These are phyloP conservation scores for Pogonomyrmex californicus DNA, from an alignment of 1,140 invertebrate genomes.

Conservation along the genomic window DNA sequence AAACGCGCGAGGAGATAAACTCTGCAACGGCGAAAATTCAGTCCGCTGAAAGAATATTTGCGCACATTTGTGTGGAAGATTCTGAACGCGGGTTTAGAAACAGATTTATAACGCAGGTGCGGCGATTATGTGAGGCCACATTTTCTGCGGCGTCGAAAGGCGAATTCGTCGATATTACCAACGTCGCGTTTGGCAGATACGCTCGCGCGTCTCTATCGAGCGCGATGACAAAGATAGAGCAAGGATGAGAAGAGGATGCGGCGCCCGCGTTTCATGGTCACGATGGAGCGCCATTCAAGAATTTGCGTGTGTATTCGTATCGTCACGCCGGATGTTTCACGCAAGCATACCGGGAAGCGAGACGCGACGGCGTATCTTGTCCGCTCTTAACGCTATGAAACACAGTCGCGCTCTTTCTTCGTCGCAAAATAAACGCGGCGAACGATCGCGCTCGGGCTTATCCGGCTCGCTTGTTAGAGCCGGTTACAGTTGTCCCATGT, in stretches of 20 bases:
- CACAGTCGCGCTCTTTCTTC: constrained; percentile 26
- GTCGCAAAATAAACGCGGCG: constrained; percentile 8
- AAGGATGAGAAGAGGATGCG: constrained; percentile 18
- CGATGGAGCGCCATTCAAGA: constrained; percentile 62
- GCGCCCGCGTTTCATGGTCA: constrained; percentile 11
- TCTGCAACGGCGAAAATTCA: neutral
- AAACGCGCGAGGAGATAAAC: neutral
- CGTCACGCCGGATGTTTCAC: constrained; percentile 54
- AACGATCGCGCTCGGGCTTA: constrained; percentile 25
- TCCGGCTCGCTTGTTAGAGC: neutral
- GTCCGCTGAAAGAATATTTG: neutral
- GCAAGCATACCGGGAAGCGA: constrained; percentile 57
- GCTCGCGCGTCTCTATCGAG: constrained; percentile 9
- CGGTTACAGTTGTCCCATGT: neutral
- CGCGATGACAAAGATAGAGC: constrained; percentile 38
- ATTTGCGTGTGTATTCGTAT: constrained; percentile 47
- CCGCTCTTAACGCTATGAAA: constrained; percentile 13
- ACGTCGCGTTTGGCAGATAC: neutral
- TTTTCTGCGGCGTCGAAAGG: neutral
- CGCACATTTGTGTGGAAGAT: neutral
- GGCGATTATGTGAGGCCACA: neutral
- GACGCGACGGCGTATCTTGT: constrained; percentile 48
- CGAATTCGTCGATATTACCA: neutral
- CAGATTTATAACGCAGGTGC: neutral
- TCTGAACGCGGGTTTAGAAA: neutral